Base-by-base conservation (phyloP, 1,140 invertebrate genomes). In the Cyclina sinensis region DNA sequence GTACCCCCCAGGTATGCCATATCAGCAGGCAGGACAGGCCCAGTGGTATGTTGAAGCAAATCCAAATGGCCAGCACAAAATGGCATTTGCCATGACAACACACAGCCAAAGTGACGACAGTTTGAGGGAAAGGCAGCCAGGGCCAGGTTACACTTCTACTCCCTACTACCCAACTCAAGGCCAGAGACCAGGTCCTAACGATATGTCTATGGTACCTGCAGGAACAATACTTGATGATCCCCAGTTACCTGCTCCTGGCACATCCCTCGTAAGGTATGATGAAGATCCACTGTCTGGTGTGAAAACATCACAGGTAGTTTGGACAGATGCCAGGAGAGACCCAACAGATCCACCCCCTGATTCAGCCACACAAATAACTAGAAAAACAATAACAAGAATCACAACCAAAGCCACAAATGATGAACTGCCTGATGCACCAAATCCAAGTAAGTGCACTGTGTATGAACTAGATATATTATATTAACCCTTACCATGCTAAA, bases 381-480 rank as follows among this genome's bases (percentile, higher is more conserved):
- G 86, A 12, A 88, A 82, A 76, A 88, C 86, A 18, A 88, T 88
- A 18, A 88, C 86, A n/a, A 82, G 86, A 76, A 76, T 88, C 12
- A 88, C 86, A 16, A 76, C 80, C 5, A 51, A 48, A n/a, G 59
- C 54, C 18, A 88, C 86, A 9, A 12, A 88, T n/a, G 86, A 88
- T 57, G 78, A 88, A 32, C 80, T 88, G 1, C 86, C 86, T 37
- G 80, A 88, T 76, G 65, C 76, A n/a, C 78, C 86, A 11, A 68
- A 39, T 80, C 86, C 86, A 70, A 88, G 86, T 88, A 88, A 70
- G 85, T 87, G 27, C n/a, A n/a, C n/a, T n/a, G n/a, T n/a, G n/a
- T n/a, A n/a, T n/a, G n/a, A n/a, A n/a, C n/a, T n/a, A n/a, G n/a
- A n/a, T n/a, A n/a, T n/a, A n/a, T n/a, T n/a, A n/a, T n/a, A n/a